Evolutionary conservation across 2,888 invertebrate species (phyloP), one percentile per base, ranked within the genome.

Genomic region (Merodon equestris): DNA sequence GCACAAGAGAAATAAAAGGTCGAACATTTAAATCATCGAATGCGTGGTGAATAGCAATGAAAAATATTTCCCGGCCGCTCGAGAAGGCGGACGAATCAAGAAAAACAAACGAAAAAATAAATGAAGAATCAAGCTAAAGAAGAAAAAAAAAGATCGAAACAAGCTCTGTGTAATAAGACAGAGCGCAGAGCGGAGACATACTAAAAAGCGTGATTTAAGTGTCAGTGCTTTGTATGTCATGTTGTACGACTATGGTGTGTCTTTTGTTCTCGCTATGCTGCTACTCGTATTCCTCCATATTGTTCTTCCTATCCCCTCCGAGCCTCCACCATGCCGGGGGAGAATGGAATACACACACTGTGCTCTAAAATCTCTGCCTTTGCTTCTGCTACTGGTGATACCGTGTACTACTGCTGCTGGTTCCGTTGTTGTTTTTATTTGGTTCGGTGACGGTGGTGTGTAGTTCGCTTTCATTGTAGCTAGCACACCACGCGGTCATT

Each of bases 31-130:
- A 79, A 79, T 79, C 74, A 70, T 74, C 64, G 70, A 79, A 79
- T 79, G 79, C 79, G 79, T 79, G 74, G 79, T 79, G 79, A 73
- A 79, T 79, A 79, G 79, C 74, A 79, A 79, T 79, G 79, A 79
- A 79, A 64, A 60, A 56, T 72, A 76, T 71, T 48, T 45, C 54
- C 47, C 51, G 36, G 53, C 40, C 18, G 38, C 27, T 19, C 19
- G 54, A 48, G 36, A 7, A 27, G 7, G 27, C 27, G 27, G 27
- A n/a, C n/a, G n/a, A n/a, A n/a, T 7, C 27, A 27, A 2, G 27
- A 27, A 27, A 27, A 27, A 27, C 27, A 27, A 27, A 27, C 27
- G 7, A 27, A n/a, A n/a, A n/a, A n/a, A n/a, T n/a, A n/a, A 27
- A 7, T 27, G 27, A 4, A 7, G 27, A 27, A 27, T 27, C 27